phyloP scores from a whole-genome alignment of 2,888 invertebrate genomes.

The Eledona agricola region DNA sequence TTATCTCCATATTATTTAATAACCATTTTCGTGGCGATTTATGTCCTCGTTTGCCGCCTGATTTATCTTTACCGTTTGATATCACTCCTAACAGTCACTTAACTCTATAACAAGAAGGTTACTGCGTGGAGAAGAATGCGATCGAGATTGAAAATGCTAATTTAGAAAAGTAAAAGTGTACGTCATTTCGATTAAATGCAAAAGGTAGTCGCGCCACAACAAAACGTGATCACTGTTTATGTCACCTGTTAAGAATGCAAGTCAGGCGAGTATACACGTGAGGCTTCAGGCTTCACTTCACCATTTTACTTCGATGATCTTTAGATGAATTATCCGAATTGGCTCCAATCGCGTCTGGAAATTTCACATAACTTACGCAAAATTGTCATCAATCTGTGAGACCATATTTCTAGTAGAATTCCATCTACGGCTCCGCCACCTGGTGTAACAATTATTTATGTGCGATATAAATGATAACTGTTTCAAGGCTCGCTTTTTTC shows the following conservation, averaged over 20 bases:
- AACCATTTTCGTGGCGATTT: constrained; percentile 33
- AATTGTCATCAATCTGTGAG: too few relatives aligned
- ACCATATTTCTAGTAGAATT: too few relatives aligned
- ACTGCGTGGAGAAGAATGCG: constrained; percentile 6
- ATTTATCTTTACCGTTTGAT: constrained; percentile 23
- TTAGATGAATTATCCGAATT: too few relatives aligned
- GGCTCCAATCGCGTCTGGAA: too few relatives aligned
- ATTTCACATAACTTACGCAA: too few relatives aligned
- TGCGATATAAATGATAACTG: too few relatives aligned
- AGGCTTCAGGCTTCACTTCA: too few relatives aligned
- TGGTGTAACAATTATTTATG: constrained; percentile 13
- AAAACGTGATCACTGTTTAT: constrained; percentile 49
- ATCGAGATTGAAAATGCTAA: constrained; percentile 10
- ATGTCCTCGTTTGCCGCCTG: constrained; percentile 31
- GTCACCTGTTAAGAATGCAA: constrained; percentile 50
- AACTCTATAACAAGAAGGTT: constrained; percentile 22
- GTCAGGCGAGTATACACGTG: constrained; percentile 51
- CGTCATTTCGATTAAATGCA: constrained; percentile 21
- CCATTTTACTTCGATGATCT: too few relatives aligned
- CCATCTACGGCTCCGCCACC: too few relatives aligned
- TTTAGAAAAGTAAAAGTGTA: constrained; percentile 26
- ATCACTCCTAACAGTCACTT: constrained; percentile 24
- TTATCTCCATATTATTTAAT: constrained; percentile 23
- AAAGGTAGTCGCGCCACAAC: constrained; percentile 38
- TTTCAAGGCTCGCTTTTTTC: too few relatives aligned